These are phyloP conservation scores for Tetraodon nigroviridis DNA, from an alignment of 2,113 vertebrate species.

Conservation along the genomic window DNA sequence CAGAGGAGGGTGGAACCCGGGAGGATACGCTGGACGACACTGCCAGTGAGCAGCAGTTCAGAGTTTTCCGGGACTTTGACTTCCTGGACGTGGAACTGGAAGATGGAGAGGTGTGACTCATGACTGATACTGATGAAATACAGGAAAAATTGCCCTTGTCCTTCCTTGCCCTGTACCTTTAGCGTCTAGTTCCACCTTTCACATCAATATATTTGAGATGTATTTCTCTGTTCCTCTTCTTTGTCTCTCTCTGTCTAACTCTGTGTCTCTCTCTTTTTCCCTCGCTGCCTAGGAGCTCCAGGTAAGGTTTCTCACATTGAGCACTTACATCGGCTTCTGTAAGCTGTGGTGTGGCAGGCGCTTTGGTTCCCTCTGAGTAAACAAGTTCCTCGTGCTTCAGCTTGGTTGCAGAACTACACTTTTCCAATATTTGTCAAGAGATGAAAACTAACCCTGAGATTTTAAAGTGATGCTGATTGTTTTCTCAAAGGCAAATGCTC, in stretches of 20 bases:
- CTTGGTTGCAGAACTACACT: slow-evolving; percentile 51
- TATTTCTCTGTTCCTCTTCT: slow-evolving; percentile 43
- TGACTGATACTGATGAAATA: neutral
- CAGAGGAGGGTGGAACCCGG: slow-evolving; percentile 89
- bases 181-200: slow-evolving; percentile 20
- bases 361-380: slow-evolving; percentile 22
- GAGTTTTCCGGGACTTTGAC: slow-evolving; percentile 97
- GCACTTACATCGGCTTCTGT: slow-evolving; percentile 48
- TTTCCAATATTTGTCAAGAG: slow-evolving; percentile 26
- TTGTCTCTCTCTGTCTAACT: slow-evolving; percentile 56
- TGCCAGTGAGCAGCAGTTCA: slow-evolving; percentile 95
- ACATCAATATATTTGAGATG: slow-evolving; percentile 33
- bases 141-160: neutral
- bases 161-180: slow-evolving; percentile 1
- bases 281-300: slow-evolving; percentile 94
- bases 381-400: slow-evolving; percentile 34
- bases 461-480: slow-evolving; percentile 6
- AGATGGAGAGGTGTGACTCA: slow-evolving; percentile 88
- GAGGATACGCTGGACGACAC: slow-evolving; percentile 95
- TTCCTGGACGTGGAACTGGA: slow-evolving; percentile 98
- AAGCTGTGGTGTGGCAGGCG: slow-evolving; percentile 52
- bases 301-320: slow-evolving; percentile 81
- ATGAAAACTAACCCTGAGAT: slow-evolving; percentile 8
- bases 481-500: slow-evolving; percentile 9
- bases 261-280: slow-evolving; percentile 73